Conservation (phyloP, 2,113 vertebrate genomes). For the Embiotoca jacksoni region DNA sequence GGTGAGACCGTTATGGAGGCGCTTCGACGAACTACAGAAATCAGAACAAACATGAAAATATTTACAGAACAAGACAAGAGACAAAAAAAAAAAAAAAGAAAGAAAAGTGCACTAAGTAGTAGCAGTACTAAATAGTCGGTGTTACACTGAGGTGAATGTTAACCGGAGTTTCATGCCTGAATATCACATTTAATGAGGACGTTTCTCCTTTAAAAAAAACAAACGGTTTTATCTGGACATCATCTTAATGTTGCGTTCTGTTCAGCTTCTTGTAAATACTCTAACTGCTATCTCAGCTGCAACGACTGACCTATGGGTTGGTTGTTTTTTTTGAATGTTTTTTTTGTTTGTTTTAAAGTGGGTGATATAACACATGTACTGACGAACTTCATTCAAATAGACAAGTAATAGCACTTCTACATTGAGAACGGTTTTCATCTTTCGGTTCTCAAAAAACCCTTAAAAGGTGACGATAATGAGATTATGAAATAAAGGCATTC, state of each 20-base stretch:
- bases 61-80: conserved; percentile 79
- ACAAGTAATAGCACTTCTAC: conserved; percentile 81
- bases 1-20: conserved; percentile 75
- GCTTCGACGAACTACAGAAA: conserved; percentile 68
- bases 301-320: conserved; percentile 25
- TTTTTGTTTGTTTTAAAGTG: conserved; percentile 41
- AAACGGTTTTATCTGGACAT: conserved; percentile 52
- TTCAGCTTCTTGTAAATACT: conserved; percentile 65
- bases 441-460: conserved; percentile 65
- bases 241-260: conserved; percentile 64
- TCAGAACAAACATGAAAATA: conserved; percentile 84
- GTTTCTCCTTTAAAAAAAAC: conserved; percentile 43
- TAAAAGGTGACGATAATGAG: conserved; percentile 58
- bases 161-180: conserved; percentile 80
- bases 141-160: conserved; percentile 78
- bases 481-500: conserved; percentile 75
- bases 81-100: conserved; percentile 69
- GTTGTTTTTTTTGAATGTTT: too few species aligned
- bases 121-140: conserved; percentile 78
- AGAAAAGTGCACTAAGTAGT: conserved; percentile 83
- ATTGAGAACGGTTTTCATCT: conserved; percentile 57
- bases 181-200: conserved; percentile 71
- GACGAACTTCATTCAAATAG: conserved; percentile 71
- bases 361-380: conserved; percentile 58
- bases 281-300: conserved; percentile 62